A percentile compares a stretch with the other conserved stretches of the same genome.
Conservation (phyloP, 1,140 invertebrate species). For the Calliphora vicina region DNA sequence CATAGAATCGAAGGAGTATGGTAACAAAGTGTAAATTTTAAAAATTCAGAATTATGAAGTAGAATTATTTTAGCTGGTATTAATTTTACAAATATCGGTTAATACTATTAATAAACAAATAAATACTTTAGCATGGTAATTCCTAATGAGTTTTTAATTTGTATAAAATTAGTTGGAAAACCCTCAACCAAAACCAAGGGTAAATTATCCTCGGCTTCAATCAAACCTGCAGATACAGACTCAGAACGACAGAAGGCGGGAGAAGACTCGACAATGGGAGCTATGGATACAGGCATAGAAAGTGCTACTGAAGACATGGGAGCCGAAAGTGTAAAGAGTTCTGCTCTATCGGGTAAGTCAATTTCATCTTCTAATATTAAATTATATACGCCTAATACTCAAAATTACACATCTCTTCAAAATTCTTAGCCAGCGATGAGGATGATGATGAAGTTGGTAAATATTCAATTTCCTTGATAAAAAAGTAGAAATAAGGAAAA, state of each 20-base stretch:
- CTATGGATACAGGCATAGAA: background rate
- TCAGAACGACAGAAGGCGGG: background rate
- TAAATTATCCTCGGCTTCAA: background rate
- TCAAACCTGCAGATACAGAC: too few relatives aligned
- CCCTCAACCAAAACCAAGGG: background rate
- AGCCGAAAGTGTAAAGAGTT: conserved; percentile 28
- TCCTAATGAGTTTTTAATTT: background rate
- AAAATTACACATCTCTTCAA: background rate
- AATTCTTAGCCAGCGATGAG: conserved; percentile 35
- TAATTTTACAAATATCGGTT: too few relatives aligned
- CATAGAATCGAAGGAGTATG: too few relatives aligned
- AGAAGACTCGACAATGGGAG: background rate
- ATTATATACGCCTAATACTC: background rate
- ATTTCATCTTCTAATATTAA: background rate
- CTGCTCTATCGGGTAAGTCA: conserved; percentile 17
- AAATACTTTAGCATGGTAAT: too few relatives aligned
- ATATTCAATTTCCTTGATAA: conserved; percentile 23
- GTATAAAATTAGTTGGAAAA: background rate
- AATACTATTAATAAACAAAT: too few relatives aligned
- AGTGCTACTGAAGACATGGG: conserved; percentile 5
- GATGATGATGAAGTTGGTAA: conserved; percentile 40
- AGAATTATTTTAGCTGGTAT: too few relatives aligned
- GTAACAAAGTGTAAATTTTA: too few relatives aligned
- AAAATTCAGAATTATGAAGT: too few relatives aligned
- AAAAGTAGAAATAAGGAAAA: background rate